Conservation (phyloP, 1,140 invertebrate genomes). For the Meloidogyne chitwoodi region DNA sequence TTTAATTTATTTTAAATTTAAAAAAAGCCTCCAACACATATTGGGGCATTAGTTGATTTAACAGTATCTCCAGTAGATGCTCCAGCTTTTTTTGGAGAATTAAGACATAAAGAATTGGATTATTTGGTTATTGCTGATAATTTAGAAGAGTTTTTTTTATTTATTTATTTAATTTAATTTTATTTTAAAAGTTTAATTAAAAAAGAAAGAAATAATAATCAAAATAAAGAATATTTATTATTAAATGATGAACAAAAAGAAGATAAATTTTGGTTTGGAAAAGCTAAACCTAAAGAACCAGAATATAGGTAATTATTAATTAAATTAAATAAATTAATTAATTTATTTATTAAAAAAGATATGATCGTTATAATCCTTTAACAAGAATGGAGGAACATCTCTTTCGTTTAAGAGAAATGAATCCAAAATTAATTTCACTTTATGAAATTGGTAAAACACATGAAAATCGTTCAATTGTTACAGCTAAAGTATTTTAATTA, state of each 20-base stretch:
- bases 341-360: slow-evolving; percentile 18
- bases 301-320: slow-evolving; percentile 1
- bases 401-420: slow-evolving; percentile 45
- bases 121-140: slow-evolving; percentile 57
- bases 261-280: slow-evolving; percentile 11
- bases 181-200: slow-evolving; percentile 14
- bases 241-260: background rate
- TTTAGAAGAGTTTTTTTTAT: slow-evolving; percentile 45
- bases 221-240: background rate
- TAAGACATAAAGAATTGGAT: slow-evolving; percentile 45
- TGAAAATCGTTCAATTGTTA: slow-evolving; percentile 50
- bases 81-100: slow-evolving; percentile 43
- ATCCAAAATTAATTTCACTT: slow-evolving; percentile 48
- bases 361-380: slow-evolving; percentile 46
- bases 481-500: slow-evolving; percentile 42
- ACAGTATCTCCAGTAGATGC: slow-evolving; percentile 48
- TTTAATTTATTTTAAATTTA: background rate
- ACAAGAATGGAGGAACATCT: slow-evolving; percentile 26
- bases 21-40: slow-evolving; percentile 35
- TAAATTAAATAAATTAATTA: slow-evolving; percentile 45
- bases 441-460: slow-evolving; percentile 57
- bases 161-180: slow-evolving; percentile 10
- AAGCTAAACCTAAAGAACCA: background rate
- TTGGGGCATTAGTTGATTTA: slow-evolving; percentile 46
- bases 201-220: background rate